These are phyloP conservation scores for Vanessa tameamea DNA, from an alignment of 1,140 invertebrate species.

Conservation along the genomic window DNA sequence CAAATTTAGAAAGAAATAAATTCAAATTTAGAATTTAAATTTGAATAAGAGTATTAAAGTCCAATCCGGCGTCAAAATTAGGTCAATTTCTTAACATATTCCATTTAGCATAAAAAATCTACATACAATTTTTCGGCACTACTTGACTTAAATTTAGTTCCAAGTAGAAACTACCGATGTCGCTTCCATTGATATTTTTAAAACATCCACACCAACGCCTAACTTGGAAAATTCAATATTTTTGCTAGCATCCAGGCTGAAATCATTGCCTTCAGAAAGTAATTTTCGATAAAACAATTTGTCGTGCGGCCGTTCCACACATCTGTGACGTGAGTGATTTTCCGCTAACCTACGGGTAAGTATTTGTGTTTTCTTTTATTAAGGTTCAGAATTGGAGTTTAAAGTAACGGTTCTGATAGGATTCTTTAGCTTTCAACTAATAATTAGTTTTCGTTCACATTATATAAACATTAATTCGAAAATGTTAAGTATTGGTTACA, in stretches of 20 bases:
- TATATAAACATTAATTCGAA: no score
- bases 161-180: no score
- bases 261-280: conserved; percentile 39
- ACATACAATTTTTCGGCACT: no score
- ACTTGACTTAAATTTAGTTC: no score
- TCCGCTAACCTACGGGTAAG: conserved; percentile 17
- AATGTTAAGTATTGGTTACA: no score
- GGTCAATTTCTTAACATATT: no score
- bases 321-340: conserved; percentile 43
- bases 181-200: not conserved
- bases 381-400: conserved; percentile 17
- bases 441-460: not conserved
- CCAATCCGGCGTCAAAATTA: no score
- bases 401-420: not conserved
- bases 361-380: conserved; percentile 38
- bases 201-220: not conserved
- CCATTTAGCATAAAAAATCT: no score
- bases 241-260: conserved; percentile 3
- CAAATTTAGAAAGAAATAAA: no score
- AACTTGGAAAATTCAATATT: conserved; percentile 25
- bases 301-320: conserved; percentile 43
- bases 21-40: no score
- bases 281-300: conserved; percentile 53
- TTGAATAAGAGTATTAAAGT: no score
- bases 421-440: not conserved